Base-by-base conservation (phyloP, 2,113 vertebrate genomes). In the Lepus timidus region DNA sequence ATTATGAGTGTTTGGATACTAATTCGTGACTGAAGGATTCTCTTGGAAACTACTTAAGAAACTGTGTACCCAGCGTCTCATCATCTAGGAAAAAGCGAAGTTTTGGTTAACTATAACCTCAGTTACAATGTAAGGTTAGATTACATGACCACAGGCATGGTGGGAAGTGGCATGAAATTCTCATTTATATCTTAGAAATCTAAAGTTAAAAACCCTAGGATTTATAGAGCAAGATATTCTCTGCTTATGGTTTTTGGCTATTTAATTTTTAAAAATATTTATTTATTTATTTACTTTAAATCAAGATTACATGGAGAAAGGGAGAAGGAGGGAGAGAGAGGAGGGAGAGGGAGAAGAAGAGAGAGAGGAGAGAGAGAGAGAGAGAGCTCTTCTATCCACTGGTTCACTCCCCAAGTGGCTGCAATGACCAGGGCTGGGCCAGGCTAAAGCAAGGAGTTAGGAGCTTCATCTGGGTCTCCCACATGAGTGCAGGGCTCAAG, bases 31-130 rank as follows among this genome's bases (percentile, higher is more conserved):
- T 0, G 33, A 97, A 33, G 80, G 86, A 62, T 80, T 96, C 85
- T 67, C 67, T 64, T 67, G n/a, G 80, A 74, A 85, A 9, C 64
- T 22, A 68, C 71, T 71, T 70, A 33, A 88, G 82, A 85, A 58
- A 62, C 92, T 97, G 89, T 96, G 89, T 17, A 33, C 49, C 49
- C n/a, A 83, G 91, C 27, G 62, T 83, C 16, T 84, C 82, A 73
- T 67, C 81, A 68, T 75, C 31, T 74, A 90, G 95, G 20, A 51
- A 33, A 86, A 55, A 27, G 9, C 62, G 65, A 49, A 27, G 9
- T 33, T 27, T 87, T 44, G 52, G 27, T 78, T 39, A 64, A 52
- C 71, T 87, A 3, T 58, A 76, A 61, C 55, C 36, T 64, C 36
- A 49, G 25, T 70, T 65, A 74, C 74, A 27, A 4, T 19, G 29